Conservation (phyloP, 2,888 invertebrate species). For the Zeuzera pyrina region DNA sequence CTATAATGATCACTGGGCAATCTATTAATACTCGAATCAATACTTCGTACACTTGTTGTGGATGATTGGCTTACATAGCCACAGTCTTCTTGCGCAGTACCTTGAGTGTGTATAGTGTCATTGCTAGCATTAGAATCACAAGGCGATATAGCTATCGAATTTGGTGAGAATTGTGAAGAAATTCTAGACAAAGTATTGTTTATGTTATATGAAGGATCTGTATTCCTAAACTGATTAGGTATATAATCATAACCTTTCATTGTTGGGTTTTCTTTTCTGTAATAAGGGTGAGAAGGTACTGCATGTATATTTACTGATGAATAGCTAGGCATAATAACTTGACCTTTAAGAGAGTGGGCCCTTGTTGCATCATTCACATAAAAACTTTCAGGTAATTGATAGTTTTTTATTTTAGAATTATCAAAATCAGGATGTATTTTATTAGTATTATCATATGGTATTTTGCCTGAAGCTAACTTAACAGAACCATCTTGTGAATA, state of each 20-base stretch:
- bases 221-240: constrained; percentile 37
- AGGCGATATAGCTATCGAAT: constrained; percentile 56
- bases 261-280: constrained; percentile 42
- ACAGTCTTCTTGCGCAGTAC: constrained; percentile 54
- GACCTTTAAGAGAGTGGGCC: constrained; percentile 38
- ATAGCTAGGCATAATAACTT: constrained; percentile 42
- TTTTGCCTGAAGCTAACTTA: constrained; percentile 43
- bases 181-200: constrained; percentile 29
- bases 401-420: constrained; percentile 37
- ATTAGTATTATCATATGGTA: constrained; percentile 40
- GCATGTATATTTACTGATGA: constrained; percentile 39
- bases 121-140: constrained; percentile 57
- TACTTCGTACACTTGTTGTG: constrained; percentile 52
- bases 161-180: constrained; percentile 46
- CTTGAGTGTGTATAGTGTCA: constrained; percentile 46
- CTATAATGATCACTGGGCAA: constrained; percentile 41
- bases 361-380: constrained; percentile 47
- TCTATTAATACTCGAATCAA: constrained; percentile 42
- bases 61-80: constrained; percentile 67
- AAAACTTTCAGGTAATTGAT: constrained; percentile 38
- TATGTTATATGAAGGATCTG: constrained; percentile 41
- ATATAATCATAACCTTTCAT: constrained; percentile 46
- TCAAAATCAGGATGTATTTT: constrained; percentile 55
- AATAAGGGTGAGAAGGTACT: constrained; percentile 40
- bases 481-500: constrained; percentile 37